These are phyloP conservation scores for Heliconius ethilla DNA, from an alignment of 2,888 invertebrate genomes.

Conservation along the genomic window DNA sequence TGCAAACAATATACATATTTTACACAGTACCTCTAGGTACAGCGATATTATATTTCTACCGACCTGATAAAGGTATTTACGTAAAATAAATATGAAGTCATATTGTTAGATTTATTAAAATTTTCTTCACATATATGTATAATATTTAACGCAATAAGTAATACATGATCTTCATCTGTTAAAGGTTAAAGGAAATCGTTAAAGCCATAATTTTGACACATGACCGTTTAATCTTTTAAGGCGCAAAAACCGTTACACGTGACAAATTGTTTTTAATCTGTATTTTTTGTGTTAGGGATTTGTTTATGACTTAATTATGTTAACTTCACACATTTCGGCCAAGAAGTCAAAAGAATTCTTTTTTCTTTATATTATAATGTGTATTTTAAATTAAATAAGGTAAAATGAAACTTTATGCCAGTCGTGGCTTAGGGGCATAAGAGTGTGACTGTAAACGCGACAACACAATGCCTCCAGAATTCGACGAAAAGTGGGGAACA, in stretches of 20 bases:
- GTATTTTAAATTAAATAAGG: background rate
- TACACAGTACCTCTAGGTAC: no score
- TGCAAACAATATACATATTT: no score
- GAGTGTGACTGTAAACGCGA: no score
- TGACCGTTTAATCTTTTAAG: constrained; percentile 32
- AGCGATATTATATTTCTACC: no score
- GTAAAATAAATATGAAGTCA: no score
- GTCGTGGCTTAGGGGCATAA: no score
- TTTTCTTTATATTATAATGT: background rate
- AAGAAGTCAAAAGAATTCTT: background rate
- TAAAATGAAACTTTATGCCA: background rate
- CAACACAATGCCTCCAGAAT: no score
- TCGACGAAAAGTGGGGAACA: no score
- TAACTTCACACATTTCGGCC: constrained; percentile 27
- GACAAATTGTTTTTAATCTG: constrained; percentile 48
- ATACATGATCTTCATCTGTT: constrained; percentile 20
- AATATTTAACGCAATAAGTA: constrained; percentile 1
- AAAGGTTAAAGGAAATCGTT: constrained; percentile 26
- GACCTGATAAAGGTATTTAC: no score
- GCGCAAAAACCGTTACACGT: constrained; percentile 44
- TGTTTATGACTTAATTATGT: constrained; percentile 42
- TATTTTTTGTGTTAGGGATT: constrained; percentile 49
- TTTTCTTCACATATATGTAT: background rate
- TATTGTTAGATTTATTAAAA: background rate
- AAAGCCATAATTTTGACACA: constrained; percentile 29